These are phyloP conservation scores for Lysandra coridon DNA, from an alignment of 2,888 invertebrate genomes.

Conservation along the genomic window DNA sequence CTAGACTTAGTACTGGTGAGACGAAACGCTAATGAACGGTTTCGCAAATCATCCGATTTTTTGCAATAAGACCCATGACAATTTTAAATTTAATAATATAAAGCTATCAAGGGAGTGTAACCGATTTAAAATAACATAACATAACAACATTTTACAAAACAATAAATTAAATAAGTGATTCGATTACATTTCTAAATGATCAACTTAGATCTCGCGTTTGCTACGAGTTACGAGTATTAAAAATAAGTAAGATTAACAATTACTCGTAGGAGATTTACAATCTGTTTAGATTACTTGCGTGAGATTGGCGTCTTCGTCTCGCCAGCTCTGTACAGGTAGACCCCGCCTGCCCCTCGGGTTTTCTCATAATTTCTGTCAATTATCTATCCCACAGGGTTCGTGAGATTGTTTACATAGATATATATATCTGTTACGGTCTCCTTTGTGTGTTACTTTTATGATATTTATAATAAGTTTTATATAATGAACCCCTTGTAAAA, in stretches of 20 bases:
- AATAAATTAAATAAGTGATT: too few species aligned
- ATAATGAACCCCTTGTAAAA: constrained; percentile 32
- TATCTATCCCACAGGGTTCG: constrained; percentile 75
- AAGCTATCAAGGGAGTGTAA: too few species aligned
- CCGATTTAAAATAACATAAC: too few species aligned
- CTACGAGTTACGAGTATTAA: background rate
- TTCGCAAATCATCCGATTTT: background rate
- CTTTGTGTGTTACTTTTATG: constrained; percentile 29
- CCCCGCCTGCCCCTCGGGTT: constrained; percentile 49
- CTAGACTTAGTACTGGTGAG: constrained; percentile 16
- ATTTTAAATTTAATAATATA: too few species aligned
- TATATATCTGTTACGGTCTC: constrained; percentile 59
- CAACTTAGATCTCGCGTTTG: too few species aligned
- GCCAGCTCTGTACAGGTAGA: constrained; percentile 47
- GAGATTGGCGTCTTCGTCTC: constrained; percentile 27
- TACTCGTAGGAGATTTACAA: background rate
- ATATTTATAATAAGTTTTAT: constrained; percentile 24
- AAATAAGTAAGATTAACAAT: background rate
- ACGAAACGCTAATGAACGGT: background rate
- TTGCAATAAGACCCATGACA: background rate
- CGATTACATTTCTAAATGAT: too few species aligned
- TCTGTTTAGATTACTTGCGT: background rate
- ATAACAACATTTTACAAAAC: too few species aligned
- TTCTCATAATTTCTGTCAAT: constrained; percentile 76
- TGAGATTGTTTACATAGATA: constrained; percentile 62